Conservation (phyloP, 2,888 invertebrate genomes). For the Orthosia cruda region DNA sequence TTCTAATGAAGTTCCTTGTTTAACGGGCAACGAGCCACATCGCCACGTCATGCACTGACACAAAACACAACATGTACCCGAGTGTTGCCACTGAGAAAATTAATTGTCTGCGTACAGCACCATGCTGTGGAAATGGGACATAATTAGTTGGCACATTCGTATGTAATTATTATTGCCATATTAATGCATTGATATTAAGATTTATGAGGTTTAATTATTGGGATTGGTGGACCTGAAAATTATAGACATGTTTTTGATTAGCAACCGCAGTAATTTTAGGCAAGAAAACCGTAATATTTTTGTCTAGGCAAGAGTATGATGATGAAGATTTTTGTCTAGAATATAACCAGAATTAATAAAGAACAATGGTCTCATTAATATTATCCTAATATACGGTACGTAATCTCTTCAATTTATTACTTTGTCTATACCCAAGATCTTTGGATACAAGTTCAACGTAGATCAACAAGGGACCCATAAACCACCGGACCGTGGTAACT, state of each 20-base stretch:
- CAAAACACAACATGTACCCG: constrained; percentile 38
- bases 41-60: constrained; percentile 39
- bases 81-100: constrained; percentile 51
- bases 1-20: constrained; percentile 57
- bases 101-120: constrained; percentile 41
- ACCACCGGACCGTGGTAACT: background rate
- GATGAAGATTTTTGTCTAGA: background rate
- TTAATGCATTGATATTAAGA: constrained; percentile 1
- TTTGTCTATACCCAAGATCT: background rate
- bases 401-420: background rate
- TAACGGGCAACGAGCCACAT: constrained; percentile 44
- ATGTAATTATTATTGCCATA: constrained; percentile 15
- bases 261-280: background rate
- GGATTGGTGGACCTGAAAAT: background rate
- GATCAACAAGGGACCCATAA: constrained; percentile 2
- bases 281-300: background rate
- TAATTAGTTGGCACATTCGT: constrained; percentile 19
- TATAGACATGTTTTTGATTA: background rate
- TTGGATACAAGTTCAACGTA: background rate
- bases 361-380: too few relatives aligned
- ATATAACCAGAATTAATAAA: too few relatives aligned
- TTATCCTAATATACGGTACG: too few relatives aligned
- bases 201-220: background rate
- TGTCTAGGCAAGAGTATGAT: background rate
- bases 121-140: constrained; percentile 20